Conservation (phyloP, 2,797 vertebrate species). For the Silurus aristotelis region DNA sequence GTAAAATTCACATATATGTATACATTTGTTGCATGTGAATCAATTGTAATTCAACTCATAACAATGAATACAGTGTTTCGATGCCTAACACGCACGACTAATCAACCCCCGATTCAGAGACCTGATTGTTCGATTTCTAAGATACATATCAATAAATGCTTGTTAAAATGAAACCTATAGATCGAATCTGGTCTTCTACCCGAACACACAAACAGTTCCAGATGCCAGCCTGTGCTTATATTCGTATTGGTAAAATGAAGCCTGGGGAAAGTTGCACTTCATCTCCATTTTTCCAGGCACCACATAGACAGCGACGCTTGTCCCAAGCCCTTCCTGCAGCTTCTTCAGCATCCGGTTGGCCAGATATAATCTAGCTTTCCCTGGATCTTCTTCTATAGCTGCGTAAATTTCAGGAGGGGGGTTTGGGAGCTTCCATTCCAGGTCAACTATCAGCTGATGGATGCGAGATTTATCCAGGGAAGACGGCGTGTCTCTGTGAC, state of each 20-base stretch:
- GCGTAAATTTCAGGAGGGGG: constrained; percentile 74
- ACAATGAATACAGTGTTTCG: background rate
- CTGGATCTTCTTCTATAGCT: constrained; percentile 62
- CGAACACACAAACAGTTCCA: constrained; percentile 75
- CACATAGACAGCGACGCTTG: constrained; percentile 68
- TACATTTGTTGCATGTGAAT: constrained; percentile 5
- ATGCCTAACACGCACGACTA: background rate
- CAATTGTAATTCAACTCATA: background rate
- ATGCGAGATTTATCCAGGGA: constrained; percentile 72
- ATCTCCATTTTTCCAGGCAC: constrained; percentile 74
- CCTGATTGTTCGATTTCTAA: background rate
- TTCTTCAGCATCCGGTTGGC: constrained; percentile 73
- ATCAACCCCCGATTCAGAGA: constrained; percentile 14
- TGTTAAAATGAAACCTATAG: constrained; percentile 1
- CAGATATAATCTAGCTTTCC: constrained; percentile 68
- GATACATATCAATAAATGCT: constrained; percentile 12
- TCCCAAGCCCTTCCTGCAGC: constrained; percentile 71
- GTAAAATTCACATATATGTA: background rate
- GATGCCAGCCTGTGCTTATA: constrained; percentile 76
- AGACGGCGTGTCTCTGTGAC: constrained; percentile 68
- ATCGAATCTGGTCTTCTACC: constrained; percentile 37
- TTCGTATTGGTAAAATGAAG: constrained; percentile 73
- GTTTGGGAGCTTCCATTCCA: constrained; percentile 80
- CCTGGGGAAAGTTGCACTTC: constrained; percentile 72
- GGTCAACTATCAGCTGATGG: constrained; percentile 74